These are phyloP conservation scores for Ectobius pallidus DNA, from an alignment of 2,888 invertebrate genomes.

Conservation along the genomic window DNA sequence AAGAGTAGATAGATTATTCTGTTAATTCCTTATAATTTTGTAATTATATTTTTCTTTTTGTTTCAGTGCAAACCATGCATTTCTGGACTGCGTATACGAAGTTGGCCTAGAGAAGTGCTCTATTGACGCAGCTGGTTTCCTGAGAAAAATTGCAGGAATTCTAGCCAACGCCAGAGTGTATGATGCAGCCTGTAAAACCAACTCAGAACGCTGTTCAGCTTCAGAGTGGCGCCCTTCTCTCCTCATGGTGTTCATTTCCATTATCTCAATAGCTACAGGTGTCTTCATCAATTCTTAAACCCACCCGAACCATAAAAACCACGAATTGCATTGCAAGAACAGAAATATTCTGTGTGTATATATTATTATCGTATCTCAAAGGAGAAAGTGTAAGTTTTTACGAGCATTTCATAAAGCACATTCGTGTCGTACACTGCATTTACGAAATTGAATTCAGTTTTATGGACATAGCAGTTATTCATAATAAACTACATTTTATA, in stretches of 20 bases:
- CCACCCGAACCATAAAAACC: neutral
- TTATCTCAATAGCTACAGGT: neutral
- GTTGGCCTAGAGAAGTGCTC: constrained; percentile 47
- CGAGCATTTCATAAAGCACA: neutral
- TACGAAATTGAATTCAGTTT: too few species aligned
- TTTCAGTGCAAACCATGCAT: constrained; percentile 49
- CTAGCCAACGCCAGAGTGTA: constrained; percentile 48
- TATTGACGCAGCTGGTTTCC: constrained; percentile 48
- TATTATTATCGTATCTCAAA: too few species aligned
- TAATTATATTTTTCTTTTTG: constrained; percentile 28
- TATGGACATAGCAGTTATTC: too few species aligned
- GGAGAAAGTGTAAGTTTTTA: too few species aligned
- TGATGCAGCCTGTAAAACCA: constrained; percentile 42
- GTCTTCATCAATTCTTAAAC: neutral
- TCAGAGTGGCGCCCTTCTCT: neutral
- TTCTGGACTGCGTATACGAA: constrained; percentile 48
- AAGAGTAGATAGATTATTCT: too few species aligned
- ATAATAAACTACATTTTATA: too few species aligned
- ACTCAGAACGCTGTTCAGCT: neutral
- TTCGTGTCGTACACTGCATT: neutral
- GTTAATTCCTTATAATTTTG: too few species aligned
- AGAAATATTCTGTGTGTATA: neutral
- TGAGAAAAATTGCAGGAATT: constrained; percentile 48
- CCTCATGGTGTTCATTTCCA: neutral
- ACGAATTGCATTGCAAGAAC: neutral